Conservation (phyloP, 2,113 vertebrate species). For the Carollia perspicillata region DNA sequence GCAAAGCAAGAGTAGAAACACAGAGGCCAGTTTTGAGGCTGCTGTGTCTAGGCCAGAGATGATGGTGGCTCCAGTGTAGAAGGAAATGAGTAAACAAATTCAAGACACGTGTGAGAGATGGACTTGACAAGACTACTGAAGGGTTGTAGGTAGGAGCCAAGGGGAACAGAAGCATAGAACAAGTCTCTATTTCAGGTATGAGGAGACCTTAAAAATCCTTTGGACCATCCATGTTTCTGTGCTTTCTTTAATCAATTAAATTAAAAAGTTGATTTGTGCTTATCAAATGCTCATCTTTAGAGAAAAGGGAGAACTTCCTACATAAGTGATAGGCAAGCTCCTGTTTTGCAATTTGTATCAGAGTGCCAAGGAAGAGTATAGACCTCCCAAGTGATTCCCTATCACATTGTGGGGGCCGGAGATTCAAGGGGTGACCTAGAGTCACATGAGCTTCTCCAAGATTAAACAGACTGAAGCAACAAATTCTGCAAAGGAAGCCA, state of each 20-base stretch:
- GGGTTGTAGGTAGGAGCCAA: not conserved
- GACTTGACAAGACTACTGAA: not conserved
- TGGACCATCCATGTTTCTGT: not conserved
- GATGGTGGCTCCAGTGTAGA: not conserved
- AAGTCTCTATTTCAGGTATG: not conserved
- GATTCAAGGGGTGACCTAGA: not conserved
- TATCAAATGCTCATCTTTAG: not conserved
- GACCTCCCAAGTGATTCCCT: not conserved
- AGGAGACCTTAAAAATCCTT: not conserved
- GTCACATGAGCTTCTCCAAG: not conserved
- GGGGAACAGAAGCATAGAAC: not conserved
- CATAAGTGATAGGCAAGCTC: not conserved
- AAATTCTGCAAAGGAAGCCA: not conserved
- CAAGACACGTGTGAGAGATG: not conserved
- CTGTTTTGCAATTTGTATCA: not conserved
- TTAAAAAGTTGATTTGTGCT: not conserved
- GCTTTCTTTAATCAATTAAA: not conserved
- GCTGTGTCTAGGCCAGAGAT: not conserved
- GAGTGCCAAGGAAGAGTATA: not conserved
- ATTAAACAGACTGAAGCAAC: not conserved
- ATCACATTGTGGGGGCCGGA: accelerated
- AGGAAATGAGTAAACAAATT: not conserved
- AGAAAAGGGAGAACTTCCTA: not conserved
- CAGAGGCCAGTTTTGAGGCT: not conserved
- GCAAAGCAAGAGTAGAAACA: not conserved